phyloP scores from a whole-genome alignment of 2,888 invertebrate species.

The Amphipoea lucens region DNA sequence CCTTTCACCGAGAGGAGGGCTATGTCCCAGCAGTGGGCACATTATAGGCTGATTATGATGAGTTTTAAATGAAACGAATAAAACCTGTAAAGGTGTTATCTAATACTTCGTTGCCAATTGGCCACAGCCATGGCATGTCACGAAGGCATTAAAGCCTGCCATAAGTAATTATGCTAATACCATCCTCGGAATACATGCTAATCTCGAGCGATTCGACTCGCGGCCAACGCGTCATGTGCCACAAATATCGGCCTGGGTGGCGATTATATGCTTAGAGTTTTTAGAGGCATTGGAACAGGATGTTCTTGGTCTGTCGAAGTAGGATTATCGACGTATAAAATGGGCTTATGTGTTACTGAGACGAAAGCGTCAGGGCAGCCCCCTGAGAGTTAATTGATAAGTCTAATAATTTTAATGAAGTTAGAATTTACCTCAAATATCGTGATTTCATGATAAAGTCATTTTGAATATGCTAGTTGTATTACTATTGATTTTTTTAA shows the following conservation, averaged over 20 bases:
- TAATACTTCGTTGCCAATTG: constrained; percentile 50
- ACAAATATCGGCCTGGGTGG: constrained; percentile 53
- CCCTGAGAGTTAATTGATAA: neutral
- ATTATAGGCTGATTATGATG: no score
- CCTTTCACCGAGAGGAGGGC: no score
- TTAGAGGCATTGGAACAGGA: constrained; percentile 38
- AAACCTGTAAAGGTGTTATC: constrained; percentile 40
- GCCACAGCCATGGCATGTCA: constrained; percentile 62
- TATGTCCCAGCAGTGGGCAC: no score
- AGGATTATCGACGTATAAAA: constrained; percentile 6
- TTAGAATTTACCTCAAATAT: neutral
- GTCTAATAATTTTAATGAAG: neutral
- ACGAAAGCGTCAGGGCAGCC: neutral
- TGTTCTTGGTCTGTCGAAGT: constrained; percentile 8
- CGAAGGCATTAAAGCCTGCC: constrained; percentile 48
- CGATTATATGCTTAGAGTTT: constrained; percentile 24
- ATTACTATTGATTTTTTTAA: neutral
- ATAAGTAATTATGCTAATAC: constrained; percentile 63
- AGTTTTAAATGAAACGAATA: neutral
- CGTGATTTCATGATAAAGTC: neutral
- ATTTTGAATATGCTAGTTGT: neutral
- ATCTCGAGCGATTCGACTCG: constrained; percentile 61
- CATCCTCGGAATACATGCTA: constrained; percentile 56
- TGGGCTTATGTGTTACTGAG: neutral
- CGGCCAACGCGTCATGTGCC: constrained; percentile 41